Conservation (phyloP, 1,140 invertebrate genomes). For the Drosophila triauraria region DNA sequence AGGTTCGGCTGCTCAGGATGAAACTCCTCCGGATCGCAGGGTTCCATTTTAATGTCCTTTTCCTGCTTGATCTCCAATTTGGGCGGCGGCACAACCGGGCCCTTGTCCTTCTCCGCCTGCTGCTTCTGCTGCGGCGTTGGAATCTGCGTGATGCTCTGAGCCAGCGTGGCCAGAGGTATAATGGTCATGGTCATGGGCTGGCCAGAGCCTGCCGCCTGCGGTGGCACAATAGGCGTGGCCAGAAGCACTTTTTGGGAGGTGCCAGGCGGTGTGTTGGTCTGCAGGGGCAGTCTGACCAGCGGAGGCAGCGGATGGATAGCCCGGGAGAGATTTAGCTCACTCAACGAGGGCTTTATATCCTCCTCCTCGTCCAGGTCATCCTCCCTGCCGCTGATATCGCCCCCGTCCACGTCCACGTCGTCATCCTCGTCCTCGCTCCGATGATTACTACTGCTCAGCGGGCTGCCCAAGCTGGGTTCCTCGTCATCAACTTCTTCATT, state of each 20-base stretch:
- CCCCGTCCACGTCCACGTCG: conserved; percentile 69
- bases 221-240: conserved; percentile 73
- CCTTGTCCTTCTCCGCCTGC: conserved; percentile 19
- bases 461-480: conserved; percentile 48
- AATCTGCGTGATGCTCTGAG: conserved; percentile 66
- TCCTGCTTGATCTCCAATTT: conserved; percentile 77
- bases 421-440: conserved; percentile 51
- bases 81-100: conserved; percentile 59
- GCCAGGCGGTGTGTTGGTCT: conserved; percentile 53
- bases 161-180: conserved; percentile 73
- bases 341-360: conserved; percentile 59
- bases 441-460: conserved; percentile 53
- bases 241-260: conserved; percentile 76
- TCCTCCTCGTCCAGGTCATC: conserved; percentile 46
- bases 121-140: conserved; percentile 18
- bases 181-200: conserved; percentile 80
- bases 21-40: conserved; percentile 42
- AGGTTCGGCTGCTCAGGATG: not conserved
- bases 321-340: conserved; percentile 45
- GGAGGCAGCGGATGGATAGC: conserved; percentile 49
- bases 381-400: conserved; percentile 42
- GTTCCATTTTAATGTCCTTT: conserved; percentile 67
- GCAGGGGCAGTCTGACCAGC: conserved; percentile 56
- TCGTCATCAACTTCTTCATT: conserved; percentile 39
- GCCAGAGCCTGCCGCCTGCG: conserved; percentile 38